Evolutionary conservation across 2,888 invertebrate genomes (phyloP), one percentile per base, ranked within the genome.

Genomic region (Liposcelis brunnea): DNA sequence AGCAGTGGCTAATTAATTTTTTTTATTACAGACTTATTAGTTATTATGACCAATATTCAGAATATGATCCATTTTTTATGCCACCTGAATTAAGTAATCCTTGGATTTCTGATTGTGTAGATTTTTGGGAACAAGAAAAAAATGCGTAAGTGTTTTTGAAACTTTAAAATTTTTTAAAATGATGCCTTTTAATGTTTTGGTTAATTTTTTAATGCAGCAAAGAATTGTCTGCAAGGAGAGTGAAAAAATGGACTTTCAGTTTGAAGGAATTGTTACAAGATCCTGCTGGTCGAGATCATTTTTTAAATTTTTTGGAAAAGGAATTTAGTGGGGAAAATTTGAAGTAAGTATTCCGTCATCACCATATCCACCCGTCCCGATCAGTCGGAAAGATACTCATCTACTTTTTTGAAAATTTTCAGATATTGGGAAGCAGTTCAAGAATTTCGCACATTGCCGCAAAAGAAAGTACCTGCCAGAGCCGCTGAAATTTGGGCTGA

Each of bases 311-410:
- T 66, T 74, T 98, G 42, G 87, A 89, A 59, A 98, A 97, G 64
- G 97, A 98, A 67, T 98, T 97, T 65, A 94, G 94, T 57, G 91
- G 90, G 40, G 98, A 98, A 72, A 98, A 98, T 69, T 75, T 98
- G 55, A 90, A 90, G 90, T 94, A 61, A 70, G 75, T 62, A 21
- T 40, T 45, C 34, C 26, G 26, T 26, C 26, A 6, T 8, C 8
- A 26, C 4, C 4, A 26, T 12, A 31, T 11, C 14, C 4, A 11
- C 44, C 26, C 44, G 19, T 26, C 34, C 33, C 21, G 8, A 36
- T 34, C 8, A 32, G 7, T 14, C 11, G n/a, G 7, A 21, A 26
- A 31, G 38, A 45, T 46, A 12, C 2, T 31, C 14, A 2, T 35
- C 33, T 38, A 16, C 31, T n/a, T 38, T 45, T 36, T 32, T 16